A percentile compares a stretch with the other conserved stretches of the same genome.
These are phyloP conservation scores for Pandion haliaetus DNA, from an alignment of 2,113 vertebrate species.

Conservation along the genomic window DNA sequence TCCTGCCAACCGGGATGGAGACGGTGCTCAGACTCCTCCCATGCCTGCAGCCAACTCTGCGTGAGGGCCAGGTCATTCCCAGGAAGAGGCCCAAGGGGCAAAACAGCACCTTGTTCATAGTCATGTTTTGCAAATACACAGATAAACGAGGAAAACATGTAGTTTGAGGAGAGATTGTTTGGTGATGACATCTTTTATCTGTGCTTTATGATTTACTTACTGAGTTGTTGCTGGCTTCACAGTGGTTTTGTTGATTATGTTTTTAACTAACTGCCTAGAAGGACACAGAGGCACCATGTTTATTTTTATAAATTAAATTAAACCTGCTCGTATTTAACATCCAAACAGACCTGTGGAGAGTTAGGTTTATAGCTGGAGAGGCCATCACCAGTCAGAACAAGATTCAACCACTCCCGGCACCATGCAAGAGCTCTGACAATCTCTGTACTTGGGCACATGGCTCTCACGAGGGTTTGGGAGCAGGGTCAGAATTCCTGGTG, in stretches of 20 bases:
- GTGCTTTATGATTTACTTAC: background rate
- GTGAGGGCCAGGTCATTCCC: background rate
- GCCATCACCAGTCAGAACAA: background rate
- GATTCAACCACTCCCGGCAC: background rate
- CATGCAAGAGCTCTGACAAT: background rate
- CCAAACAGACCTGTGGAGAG: background rate
- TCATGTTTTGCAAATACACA: conserved; percentile 30
- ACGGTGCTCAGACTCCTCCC: background rate
- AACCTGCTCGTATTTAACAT: background rate
- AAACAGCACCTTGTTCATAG: background rate
- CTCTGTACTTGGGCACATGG: background rate
- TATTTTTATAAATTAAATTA: background rate
- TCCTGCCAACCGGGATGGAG: background rate
- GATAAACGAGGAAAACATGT: background rate
- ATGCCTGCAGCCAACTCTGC: background rate
- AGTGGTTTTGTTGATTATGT: background rate
- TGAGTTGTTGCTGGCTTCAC: background rate
- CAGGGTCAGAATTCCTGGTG: background rate
- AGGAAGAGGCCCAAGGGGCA: background rate
- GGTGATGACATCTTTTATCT: background rate
- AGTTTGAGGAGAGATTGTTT: conserved; percentile 7
- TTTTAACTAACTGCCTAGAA: background rate
- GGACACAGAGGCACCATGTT: background rate
- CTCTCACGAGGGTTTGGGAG: background rate
- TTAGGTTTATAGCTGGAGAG: background rate